These are phyloP conservation scores for Chaetorhynchus papuensis DNA, from an alignment of 2,113 vertebrate species.

Conservation along the genomic window DNA sequence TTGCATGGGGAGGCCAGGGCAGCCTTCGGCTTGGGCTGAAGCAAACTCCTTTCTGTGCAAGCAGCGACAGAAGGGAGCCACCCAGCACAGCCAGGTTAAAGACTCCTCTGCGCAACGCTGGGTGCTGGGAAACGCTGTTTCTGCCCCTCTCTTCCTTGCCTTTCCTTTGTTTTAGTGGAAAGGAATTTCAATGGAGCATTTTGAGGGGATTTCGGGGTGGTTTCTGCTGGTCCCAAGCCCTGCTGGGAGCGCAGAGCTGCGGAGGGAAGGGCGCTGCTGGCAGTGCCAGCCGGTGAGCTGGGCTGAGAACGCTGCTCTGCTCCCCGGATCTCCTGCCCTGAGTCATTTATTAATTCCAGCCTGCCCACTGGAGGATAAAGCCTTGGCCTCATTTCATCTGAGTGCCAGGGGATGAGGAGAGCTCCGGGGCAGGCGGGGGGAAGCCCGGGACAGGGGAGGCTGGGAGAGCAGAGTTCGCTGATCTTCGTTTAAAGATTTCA, in stretches of 20 bases:
- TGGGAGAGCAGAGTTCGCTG: not conserved
- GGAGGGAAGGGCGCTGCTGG: not conserved
- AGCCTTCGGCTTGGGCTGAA: not conserved
- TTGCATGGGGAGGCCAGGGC: not conserved
- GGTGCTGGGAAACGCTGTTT: not conserved
- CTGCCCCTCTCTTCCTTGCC: not conserved
- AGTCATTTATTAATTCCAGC: constrained; percentile 59
- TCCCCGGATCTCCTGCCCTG: not conserved
- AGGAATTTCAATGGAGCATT: not conserved
- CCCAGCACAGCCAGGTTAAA: not conserved
- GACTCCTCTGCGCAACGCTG: not conserved
- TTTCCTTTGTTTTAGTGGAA: not conserved
- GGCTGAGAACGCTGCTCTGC: constrained; percentile 18
- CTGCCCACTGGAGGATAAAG: constrained; percentile 19
- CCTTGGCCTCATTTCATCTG: not conserved
- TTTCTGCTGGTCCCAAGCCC: not conserved
- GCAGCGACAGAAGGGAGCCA: not conserved
- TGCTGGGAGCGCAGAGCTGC: not conserved
- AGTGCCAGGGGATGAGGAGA: not conserved
- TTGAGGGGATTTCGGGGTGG: not conserved
- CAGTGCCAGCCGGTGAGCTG: not conserved
- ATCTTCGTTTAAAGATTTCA: rapidly evolving
- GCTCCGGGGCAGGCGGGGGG: not conserved
- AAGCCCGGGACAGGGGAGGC: not conserved
- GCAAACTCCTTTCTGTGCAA: not conserved